phyloP scores from a whole-genome alignment of 2,113 vertebrate genomes.

The Apaloderma vittatum region DNA sequence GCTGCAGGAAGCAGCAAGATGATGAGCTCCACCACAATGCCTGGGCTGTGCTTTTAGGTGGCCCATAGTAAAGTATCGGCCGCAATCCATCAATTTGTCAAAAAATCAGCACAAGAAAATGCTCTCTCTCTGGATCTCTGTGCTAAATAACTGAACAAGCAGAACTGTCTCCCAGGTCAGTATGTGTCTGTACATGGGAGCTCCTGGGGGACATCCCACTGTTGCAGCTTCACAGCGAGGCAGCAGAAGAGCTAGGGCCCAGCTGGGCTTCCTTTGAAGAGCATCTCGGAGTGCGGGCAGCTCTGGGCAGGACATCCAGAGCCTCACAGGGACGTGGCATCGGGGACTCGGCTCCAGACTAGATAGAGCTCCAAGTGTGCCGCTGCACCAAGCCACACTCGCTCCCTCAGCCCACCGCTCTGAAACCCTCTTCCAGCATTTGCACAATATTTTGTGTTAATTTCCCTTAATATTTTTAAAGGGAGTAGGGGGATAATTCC shows the following conservation, averaged over 20 bases:
- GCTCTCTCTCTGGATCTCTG: neutral
- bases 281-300: neutral
- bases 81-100: neutral
- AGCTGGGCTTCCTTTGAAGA: neutral
- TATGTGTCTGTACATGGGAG: accelerated
- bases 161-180: neutral
- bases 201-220: neutral
- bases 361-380: neutral
- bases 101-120: neutral
- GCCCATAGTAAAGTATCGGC: neutral
- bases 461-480: neutral
- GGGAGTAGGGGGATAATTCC: neutral
- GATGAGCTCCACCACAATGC: neutral
- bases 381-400: neutral
- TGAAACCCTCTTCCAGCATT: neutral
- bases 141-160: neutral
- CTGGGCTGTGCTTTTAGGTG: neutral
- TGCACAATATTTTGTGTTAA: accelerated
- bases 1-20: neutral
- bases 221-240: accelerated
- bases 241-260: neutral
- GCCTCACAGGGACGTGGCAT: accelerated
- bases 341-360: neutral
- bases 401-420: neutral
- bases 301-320: accelerated